Evolutionary conservation across 2,888 invertebrate genomes (phyloP).

Genomic region (Acronicta aceris): DNA sequence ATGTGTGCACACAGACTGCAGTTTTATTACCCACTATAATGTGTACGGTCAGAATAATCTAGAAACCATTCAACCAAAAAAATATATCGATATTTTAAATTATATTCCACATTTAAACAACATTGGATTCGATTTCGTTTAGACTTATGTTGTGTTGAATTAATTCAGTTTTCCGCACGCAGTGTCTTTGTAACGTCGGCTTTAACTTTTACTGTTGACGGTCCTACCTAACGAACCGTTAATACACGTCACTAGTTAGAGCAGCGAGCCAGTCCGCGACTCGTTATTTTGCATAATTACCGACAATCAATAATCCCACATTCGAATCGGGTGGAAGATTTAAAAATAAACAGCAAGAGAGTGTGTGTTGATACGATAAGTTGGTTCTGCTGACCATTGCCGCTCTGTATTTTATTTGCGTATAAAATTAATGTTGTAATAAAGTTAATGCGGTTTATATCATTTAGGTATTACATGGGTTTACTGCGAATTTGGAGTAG

Average conservation of each 20-base stretch:
- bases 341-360: constrained; percentile 61
- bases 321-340: constrained; percentile 66
- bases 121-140: constrained; percentile 9
- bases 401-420: constrained; percentile 26
- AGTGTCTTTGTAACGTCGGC: constrained; percentile 61
- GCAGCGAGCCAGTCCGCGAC: constrained; percentile 64
- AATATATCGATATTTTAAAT: constrained; percentile 15
- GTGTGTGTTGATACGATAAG: constrained; percentile 35
- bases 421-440: constrained; percentile 13
- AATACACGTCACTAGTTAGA: constrained; percentile 78
- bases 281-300: constrained; percentile 84
- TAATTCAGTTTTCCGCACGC: constrained; percentile 57
- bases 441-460: constrained; percentile 30
- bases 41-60: constrained; percentile 32
- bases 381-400: constrained; percentile 36
- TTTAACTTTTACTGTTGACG: constrained; percentile 49
- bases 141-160: constrained; percentile 34
- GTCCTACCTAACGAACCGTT: constrained; percentile 66
- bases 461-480: constrained; percentile 28
- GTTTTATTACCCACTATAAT: constrained; percentile 46
- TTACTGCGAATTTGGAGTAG: constrained; percentile 12
- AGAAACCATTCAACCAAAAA: constrained; percentile 13
- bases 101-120: constrained; percentile 19
- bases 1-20: constrained; percentile 42
- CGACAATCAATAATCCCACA: constrained; percentile 78